Percentiles rank a stretch among this genome's conserved stretches.
These are phyloP conservation scores for Poecilobothrus nobilitatus DNA, from an alignment of 2,888 invertebrate genomes.

Conservation along the genomic window DNA sequence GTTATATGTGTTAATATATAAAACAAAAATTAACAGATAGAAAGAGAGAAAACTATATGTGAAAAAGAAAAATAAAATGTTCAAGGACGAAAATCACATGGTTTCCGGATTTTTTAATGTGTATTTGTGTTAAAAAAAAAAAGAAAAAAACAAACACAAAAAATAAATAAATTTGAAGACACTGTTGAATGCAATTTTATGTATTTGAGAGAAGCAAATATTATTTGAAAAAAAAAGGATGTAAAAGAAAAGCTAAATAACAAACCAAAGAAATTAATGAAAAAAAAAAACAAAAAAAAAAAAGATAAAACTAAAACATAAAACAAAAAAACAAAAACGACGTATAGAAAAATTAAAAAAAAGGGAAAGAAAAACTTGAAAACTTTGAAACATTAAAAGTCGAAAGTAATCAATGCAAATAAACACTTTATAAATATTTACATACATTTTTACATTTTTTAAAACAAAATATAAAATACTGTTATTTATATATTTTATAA, in stretches of 20 bases:
- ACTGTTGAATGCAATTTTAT: not conserved
- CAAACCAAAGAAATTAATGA: not conserved
- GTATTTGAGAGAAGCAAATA: no score
- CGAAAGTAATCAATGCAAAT: not conserved
- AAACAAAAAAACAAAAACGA: not conserved
- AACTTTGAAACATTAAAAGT: slow-evolving; percentile 6
- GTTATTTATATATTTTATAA: no score
- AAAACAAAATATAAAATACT: not conserved
- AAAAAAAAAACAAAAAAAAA: not conserved
- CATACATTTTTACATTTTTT: not conserved
- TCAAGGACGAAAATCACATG: slow-evolving; percentile 6
- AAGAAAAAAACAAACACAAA: no score
- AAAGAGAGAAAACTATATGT: not conserved
- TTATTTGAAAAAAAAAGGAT: no score
- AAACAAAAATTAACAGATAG: not conserved
- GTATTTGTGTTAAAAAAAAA: not conserved
- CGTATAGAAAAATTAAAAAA: no score
- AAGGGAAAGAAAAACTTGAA: not conserved
- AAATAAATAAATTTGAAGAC: not conserved
- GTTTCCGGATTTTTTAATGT: not conserved
- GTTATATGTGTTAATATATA: no score
- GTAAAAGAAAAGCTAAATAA: not conserved
- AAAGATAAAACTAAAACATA: not conserved
- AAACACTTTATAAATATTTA: not conserved
- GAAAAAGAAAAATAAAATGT: not conserved